These are phyloP conservation scores for Dendrocopos noguchii DNA, from an alignment of 2,113 vertebrate species.

Conservation along the genomic window DNA sequence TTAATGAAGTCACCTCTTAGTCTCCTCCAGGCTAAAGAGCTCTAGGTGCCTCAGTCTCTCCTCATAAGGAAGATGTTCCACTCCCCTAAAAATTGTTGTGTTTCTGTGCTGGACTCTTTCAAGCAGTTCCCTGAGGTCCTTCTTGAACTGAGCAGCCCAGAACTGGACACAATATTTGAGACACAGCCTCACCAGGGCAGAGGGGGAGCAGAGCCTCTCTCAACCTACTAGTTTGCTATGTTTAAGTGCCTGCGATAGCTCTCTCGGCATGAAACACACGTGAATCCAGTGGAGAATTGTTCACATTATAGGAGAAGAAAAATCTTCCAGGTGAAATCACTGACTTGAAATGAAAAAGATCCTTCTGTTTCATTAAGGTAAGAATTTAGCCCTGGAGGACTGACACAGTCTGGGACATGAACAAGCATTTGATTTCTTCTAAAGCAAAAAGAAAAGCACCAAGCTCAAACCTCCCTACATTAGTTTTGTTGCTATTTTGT, in stretches of 20 bases:
- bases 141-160: too few species aligned
- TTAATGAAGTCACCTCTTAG: too few species aligned
- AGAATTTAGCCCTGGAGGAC: neutral
- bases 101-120: too few species aligned
- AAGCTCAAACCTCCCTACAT: neutral
- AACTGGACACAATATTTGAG: too few species aligned
- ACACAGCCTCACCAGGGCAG: too few species aligned
- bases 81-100: too few species aligned
- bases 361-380: neutral
- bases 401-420: neutral
- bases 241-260: neutral
- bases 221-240: neutral
- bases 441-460: neutral
- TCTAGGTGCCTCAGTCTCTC: too few species aligned
- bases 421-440: neutral
- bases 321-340: neutral
- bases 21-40: too few species aligned
- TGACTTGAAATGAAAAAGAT: neutral
- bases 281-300: constrained; percentile 1
- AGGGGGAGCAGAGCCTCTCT: too few species aligned
- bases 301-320: neutral
- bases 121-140: too few species aligned
- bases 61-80: too few species aligned
- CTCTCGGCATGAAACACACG: neutral
- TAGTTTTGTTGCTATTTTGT: neutral